These are phyloP conservation scores for Eristalinus aeneus DNA, from an alignment of 2,888 invertebrate genomes.

Conservation along the genomic window DNA sequence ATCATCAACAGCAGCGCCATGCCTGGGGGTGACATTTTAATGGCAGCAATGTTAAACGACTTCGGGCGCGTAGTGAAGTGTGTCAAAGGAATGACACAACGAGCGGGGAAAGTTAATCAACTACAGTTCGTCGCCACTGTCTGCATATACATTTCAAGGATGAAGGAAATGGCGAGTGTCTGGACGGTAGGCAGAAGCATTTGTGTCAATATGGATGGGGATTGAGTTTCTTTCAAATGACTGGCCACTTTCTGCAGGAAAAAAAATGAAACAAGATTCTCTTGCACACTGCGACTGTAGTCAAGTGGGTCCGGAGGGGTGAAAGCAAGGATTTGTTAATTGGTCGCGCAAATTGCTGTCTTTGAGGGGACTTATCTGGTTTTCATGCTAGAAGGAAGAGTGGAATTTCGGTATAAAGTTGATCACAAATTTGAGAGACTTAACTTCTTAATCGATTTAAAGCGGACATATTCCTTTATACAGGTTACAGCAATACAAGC, in stretches of 20 bases:
- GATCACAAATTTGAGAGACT: too few relatives aligned
- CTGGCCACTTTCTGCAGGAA: not conserved
- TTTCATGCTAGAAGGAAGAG: too few relatives aligned
- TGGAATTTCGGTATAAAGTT: too few relatives aligned
- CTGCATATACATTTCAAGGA: not conserved
- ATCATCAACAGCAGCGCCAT: constrained; percentile 10
- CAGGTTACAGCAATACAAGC: too few relatives aligned
- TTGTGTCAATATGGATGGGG: not conserved
- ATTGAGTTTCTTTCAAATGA: not conserved
- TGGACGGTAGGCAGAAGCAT: not conserved
- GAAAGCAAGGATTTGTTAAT: constrained; percentile 26
- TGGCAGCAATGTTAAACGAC: not conserved
- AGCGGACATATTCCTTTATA: too few relatives aligned
- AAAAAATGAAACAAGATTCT: not conserved
- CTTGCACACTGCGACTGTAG: not conserved
- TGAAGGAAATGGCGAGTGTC: not conserved
- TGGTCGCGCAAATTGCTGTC: constrained; percentile 14
- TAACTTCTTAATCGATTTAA: too few relatives aligned
- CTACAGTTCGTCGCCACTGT: not conserved
- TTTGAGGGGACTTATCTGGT: too few relatives aligned
- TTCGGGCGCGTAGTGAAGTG: not conserved
- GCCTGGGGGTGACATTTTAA: constrained; percentile 40
- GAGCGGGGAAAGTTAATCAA: constrained; percentile 21
- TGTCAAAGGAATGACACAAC: constrained; percentile 12
- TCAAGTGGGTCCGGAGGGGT: not conserved